Conservation (phyloP, 2,888 invertebrate genomes). For the Nomada goodeniana region DNA sequence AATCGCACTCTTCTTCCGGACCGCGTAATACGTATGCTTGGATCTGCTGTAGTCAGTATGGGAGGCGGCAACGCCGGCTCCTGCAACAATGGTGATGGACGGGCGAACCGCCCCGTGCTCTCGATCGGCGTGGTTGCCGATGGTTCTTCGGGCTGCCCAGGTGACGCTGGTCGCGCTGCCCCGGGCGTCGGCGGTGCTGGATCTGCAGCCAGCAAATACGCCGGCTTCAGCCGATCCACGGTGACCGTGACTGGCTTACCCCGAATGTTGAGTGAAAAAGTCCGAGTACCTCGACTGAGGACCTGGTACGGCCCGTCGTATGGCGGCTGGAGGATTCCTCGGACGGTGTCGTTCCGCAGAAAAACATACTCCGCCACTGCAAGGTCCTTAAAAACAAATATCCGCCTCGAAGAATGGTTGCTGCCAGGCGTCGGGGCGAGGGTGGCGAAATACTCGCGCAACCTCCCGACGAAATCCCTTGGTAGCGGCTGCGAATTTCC, state of each 20-base stretch:
- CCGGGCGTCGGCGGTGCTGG: not conserved
- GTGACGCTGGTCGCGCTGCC: not conserved
- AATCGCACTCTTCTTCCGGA: conserved; percentile 12
- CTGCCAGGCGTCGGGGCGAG: not conserved
- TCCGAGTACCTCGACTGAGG: not conserved
- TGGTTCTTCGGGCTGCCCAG: not conserved
- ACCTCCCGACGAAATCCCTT: not conserved
- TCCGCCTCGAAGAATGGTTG: not conserved
- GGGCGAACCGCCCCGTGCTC: not conserved
- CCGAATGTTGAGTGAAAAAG: not conserved
- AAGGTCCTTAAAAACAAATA: conserved; percentile 11
- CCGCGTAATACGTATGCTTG: conserved; percentile 2
- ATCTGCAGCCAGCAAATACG: conserved; percentile 5
- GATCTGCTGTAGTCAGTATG: not conserved
- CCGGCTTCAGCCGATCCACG: not conserved
- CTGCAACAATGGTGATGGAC: not conserved
- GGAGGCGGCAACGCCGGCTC: too few relatives aligned
- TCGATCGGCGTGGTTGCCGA: not conserved
- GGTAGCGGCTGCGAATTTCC: too few relatives aligned
- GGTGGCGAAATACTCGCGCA: conserved; percentile 11
- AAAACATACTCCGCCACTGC: not conserved
- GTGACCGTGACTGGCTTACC: not conserved
- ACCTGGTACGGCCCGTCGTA: conserved; percentile 4
- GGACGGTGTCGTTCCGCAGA: conserved; percentile 9
- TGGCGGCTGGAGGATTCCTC: conserved; percentile 7